Conservation (phyloP, 2,888 invertebrate genomes). For the Xylocampa areola region DNA sequence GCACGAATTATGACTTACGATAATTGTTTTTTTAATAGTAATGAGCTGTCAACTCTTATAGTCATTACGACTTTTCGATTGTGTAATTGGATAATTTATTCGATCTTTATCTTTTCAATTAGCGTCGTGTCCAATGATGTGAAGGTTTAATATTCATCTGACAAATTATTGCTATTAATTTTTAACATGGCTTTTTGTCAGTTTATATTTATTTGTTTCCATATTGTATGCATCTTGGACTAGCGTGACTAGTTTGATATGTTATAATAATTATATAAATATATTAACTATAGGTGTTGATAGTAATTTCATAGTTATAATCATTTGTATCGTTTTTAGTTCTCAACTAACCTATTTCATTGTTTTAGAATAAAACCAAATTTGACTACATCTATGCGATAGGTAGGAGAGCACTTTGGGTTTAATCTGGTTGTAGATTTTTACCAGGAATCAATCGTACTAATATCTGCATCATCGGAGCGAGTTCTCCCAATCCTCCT, state of each 20-base stretch:
- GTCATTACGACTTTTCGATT: conserved; percentile 73
- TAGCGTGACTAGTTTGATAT: conserved; percentile 4
- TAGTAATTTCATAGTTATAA: too few species aligned
- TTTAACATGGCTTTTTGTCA: conserved; percentile 46
- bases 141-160: conserved; percentile 61
- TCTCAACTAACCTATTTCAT: too few species aligned
- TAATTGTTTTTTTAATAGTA: conserved; percentile 67
- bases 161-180: conserved; percentile 67
- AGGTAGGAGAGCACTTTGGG: too few species aligned
- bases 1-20: conserved; percentile 60
- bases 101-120: conserved; percentile 79
- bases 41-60: conserved; percentile 73
- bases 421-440: too few species aligned
- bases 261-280: too few species aligned
- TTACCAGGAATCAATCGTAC: too few species aligned
- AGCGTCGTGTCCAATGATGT: conserved; percentile 63
- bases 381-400: too few species aligned
- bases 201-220: conserved; percentile 42
- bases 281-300: too few species aligned
- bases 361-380: too few species aligned
- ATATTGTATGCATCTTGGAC: conserved; percentile 23
- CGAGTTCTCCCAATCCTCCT: too few species aligned
- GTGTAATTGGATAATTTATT: conserved; percentile 78
- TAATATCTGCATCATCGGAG: too few species aligned
- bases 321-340: too few species aligned